Percentiles rank a stretch among this genome's conserved stretches.
phyloP scores from a whole-genome alignment of 1,140 invertebrate genomes.

The Littorina saxatilis region DNA sequence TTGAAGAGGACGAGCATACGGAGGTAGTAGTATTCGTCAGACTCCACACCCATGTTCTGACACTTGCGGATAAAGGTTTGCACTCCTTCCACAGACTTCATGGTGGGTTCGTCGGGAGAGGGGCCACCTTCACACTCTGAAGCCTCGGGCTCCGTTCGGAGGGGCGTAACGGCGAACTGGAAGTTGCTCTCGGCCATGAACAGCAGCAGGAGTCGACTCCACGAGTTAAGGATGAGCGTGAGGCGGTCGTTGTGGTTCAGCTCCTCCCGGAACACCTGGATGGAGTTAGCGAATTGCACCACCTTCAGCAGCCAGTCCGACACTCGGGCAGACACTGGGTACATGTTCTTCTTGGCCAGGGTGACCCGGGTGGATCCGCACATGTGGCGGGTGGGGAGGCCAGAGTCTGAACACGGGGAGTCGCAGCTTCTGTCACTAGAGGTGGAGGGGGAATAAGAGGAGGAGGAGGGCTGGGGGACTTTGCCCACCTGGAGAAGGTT shows the following conservation, averaged over 20 bases:
- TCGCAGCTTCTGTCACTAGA: slow-evolving; percentile 36
- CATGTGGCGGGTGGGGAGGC: slow-evolving; percentile 34
- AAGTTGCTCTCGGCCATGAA: slow-evolving; percentile 74
- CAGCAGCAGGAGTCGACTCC: slow-evolving; percentile 70
- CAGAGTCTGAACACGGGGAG: slow-evolving; percentile 40
- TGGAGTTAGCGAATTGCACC: slow-evolving; percentile 71
- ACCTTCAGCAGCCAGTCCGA: slow-evolving; percentile 74
- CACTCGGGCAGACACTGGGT: slow-evolving; percentile 72
- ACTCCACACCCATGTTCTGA: slow-evolving; percentile 68
- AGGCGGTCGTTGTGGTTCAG: slow-evolving; percentile 71
- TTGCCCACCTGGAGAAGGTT: slow-evolving; percentile 55
- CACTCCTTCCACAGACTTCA: slow-evolving; percentile 71
- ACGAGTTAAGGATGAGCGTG: slow-evolving; percentile 69
- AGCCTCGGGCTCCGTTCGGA: slow-evolving; percentile 38
- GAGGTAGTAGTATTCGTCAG: slow-evolving; percentile 72
- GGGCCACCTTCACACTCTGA: slow-evolving; percentile 38
- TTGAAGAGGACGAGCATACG: slow-evolving; percentile 73
- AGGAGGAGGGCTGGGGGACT: background rate
- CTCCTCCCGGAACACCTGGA: slow-evolving; percentile 66
- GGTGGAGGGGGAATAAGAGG: slow-evolving; percentile 29
- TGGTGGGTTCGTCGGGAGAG: slow-evolving; percentile 68
- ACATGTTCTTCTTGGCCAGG: slow-evolving; percentile 74
- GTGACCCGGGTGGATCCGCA: slow-evolving; percentile 63
- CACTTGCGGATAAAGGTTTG: slow-evolving; percentile 73
- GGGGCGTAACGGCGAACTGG: slow-evolving; percentile 72